Base-by-base conservation (phyloP, 2,888 invertebrate genomes). In the Luffia ferchaultella region DNA sequence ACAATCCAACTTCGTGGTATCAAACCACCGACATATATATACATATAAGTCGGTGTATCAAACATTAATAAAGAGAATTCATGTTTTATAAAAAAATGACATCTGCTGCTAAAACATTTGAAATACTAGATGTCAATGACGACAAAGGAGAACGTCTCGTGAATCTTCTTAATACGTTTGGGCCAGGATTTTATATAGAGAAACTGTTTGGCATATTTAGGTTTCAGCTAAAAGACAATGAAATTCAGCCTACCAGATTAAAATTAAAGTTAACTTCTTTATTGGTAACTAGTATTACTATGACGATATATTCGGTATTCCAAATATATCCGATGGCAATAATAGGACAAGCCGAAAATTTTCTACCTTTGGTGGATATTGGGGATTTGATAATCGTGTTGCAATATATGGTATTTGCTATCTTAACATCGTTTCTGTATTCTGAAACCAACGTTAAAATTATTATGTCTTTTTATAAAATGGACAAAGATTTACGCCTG, bases 141-240 rank as follows among this genome's bases (percentile, higher is more conserved):
- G 12, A 30, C 12, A 30, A 30, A 30, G 12, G 30, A 30, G 30
- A 30, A 7, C 3, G 30, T 30, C 30, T 30, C 30, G 30, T 30
- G 30, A 30, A 30, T 7, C 30, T 30, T 30, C 5, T 46, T n/a
- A 18, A 42, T 19, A 41, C 20, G 2, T 1, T 48, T 18, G 41
- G 30, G 42, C 54, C 54, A 17, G 16, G 50, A 3, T 18, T 50
- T 19, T 5, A 45, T 9, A 16, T 20, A n/a, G 55, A 52, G 20
- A 45, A 40, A 9, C 18, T 52, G 9, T 50, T 54, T 41, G 54
- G 53, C 40, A 52, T 54, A 46, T 53, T 54, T 20, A 45, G 55
- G 48, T 54, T 54, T 20, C 49, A 50, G 2, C 41, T 45, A 12
- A 20, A 42, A 9, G 44, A 47, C n/a, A 42, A 51, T 1, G 16